Percentiles rank a stretch among this genome's conserved stretches.
Conservation (phyloP, 2,113 vertebrate species). For the Macrotus californicus region DNA sequence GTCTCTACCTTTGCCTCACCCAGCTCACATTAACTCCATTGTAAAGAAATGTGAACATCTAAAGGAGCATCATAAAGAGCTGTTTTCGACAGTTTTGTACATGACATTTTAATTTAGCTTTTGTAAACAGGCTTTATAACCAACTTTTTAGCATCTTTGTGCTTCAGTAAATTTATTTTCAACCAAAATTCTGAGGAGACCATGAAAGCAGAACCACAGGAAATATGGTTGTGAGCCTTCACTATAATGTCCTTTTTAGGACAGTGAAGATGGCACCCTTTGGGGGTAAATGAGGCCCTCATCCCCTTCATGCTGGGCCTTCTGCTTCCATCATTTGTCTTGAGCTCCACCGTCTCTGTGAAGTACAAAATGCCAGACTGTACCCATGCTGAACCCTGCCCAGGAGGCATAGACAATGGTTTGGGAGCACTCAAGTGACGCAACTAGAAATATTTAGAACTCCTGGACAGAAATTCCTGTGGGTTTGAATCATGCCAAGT, state of each 20-base stretch:
- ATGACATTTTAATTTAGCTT: constrained; percentile 44
- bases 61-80: neutral
- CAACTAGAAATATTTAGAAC: neutral
- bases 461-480: neutral
- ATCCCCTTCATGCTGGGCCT: neutral
- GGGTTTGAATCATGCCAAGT: neutral
- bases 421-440: constrained; percentile 38
- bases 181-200: constrained; percentile 11
- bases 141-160: constrained; percentile 54
- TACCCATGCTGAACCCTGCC: neutral
- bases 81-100: constrained; percentile 4
- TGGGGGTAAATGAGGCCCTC: neutral
- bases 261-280: neutral
- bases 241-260: neutral
- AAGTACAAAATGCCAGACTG: neutral
- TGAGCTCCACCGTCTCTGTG: neutral
- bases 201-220: constrained; percentile 53
- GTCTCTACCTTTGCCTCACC: neutral
- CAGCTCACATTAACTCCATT: neutral
- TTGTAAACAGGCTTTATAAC: constrained; percentile 51
- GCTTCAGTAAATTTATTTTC: constrained; percentile 58
- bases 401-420: neutral
- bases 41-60: constrained; percentile 20
- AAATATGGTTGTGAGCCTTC: constrained; percentile 41
- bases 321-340: neutral